A percentile compares a stretch with the other conserved stretches of the same genome.
Conservation (phyloP, 92 coral and sea anemone species). For the Meandrina meandrites region DNA sequence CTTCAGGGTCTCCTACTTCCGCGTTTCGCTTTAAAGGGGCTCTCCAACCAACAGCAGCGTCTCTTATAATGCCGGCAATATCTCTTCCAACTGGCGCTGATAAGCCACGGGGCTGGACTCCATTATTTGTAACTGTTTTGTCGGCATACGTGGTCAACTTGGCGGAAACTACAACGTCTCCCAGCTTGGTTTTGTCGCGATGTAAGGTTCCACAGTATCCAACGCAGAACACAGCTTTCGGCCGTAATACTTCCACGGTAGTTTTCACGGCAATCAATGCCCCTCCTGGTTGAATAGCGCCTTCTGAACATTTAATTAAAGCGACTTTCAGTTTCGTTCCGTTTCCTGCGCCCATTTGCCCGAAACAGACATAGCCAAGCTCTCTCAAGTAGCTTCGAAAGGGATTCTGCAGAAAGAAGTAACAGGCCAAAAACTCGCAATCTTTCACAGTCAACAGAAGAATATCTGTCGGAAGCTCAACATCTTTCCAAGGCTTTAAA, state of each 20-base stretch:
- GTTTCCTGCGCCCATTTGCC: slow-evolving; percentile 25
- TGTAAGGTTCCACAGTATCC: slow-evolving; percentile 31
- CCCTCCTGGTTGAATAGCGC: slow-evolving; percentile 23
- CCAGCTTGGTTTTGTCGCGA: slow-evolving; percentile 16
- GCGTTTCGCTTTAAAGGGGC: slow-evolving; percentile 24
- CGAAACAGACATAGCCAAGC: slow-evolving; percentile 27
- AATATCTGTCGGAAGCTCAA: slow-evolving; percentile 40
- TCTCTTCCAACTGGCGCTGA: slow-evolving; percentile 15
- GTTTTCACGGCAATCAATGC: slow-evolving; percentile 26
- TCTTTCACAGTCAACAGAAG: slow-evolving; percentile 42
- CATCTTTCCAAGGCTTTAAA: slow-evolving; percentile 1
- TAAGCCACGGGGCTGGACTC: slow-evolving; percentile 5
- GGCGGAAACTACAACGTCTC: slow-evolving; percentile 29
- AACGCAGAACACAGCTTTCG: slow-evolving; percentile 56
- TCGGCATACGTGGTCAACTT: slow-evolving; percentile 53
- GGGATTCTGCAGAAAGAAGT: slow-evolving; percentile 5
- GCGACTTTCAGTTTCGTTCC: slow-evolving; percentile 39
- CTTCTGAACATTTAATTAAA: slow-evolving; percentile 40
- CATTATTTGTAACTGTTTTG: slow-evolving; percentile 14
- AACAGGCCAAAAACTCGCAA: slow-evolving; percentile 21
- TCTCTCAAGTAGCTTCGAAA: slow-evolving; percentile 16
- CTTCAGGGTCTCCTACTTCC: slow-evolving; percentile 1
- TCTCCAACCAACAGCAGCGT: slow-evolving; percentile 19
- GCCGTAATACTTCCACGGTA: slow-evolving; percentile 35
- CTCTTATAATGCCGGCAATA: not conserved